Evolutionary conservation across 2,888 invertebrate genomes (phyloP), one percentile per base, ranked within the genome.

Genomic region (Hirtodrosophila trivittata): DNA sequence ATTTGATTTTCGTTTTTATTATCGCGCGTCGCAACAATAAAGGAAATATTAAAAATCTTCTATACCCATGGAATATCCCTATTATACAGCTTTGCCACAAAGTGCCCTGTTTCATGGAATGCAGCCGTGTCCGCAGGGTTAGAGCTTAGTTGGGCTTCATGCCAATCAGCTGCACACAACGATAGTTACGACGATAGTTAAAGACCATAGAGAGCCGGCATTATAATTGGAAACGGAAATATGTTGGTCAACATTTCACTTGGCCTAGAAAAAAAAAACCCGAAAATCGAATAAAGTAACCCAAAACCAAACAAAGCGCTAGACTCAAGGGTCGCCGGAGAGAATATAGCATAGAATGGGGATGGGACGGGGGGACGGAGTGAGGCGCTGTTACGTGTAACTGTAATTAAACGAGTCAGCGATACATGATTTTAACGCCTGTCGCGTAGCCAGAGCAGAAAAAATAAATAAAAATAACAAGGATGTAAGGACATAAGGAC

Each of bases 321-420:
- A n/a, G 25, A 50, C 41, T 35, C 35, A 9, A 56, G 49, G 41
- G 42, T 49, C 56, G 26, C 10, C 18, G 26, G 13, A 8, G 28
- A 5, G 2, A 3, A 35, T 35, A 2, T 1, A n/a, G 13, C 13
- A n/a, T n/a, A n/a, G n/a, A n/a, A n/a, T 35, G 13, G 14, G 4
- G 2, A 5, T 21, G 5, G 14, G 13, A 35, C 13, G 7, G 13
- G 8, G 8, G 10, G 30, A n/a, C 43, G 26, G 38, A 6, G 45
- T 26, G 39, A 54, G 66, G 75, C 74, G 70, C 75, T 81, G 69
- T 83, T 77, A 77, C 67, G 73, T 80, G 80, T 80, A 78, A 76
- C 68, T 76, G 75, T 84, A 82, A 82, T 82, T 86, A 86, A 86
- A 82, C 81, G 86, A 82, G 81, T 82, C 86, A 82, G 81, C 86